Base-by-base conservation (phyloP, 2,888 invertebrate species). In the Cartodere bifasciata region DNA sequence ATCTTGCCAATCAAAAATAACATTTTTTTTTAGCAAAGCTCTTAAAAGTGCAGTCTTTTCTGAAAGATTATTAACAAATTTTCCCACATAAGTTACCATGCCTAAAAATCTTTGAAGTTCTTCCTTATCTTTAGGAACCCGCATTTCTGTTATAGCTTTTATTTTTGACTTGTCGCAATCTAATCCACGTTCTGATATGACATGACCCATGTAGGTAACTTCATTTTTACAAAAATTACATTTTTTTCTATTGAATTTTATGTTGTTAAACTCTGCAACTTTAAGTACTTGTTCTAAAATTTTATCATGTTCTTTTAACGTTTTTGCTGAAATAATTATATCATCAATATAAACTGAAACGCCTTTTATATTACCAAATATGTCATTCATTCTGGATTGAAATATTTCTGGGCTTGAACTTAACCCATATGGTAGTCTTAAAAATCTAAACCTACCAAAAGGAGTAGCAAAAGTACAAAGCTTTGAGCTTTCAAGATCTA, bases 341-440 rank as follows among this genome's bases (percentile, higher is more conserved):
- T 49, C 43, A 34, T 48, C 46, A 13, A 49, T 38, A 28, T 39
- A 43, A 11, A 37, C 6, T 22, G 24, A 26, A 13, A 24, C 25
- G 7, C 42, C 40, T 20, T 36, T 15, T 4, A 47, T 25, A 21
- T 39, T 40, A 7, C 32, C 36, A 31, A 49, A 49, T 16, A 47
- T 40, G 16, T 43, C 24, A 13, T 36, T 28, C 31, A 46, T 37
- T 17, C 27, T 25, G 16, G 38, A 30, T 10, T 42, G 48, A 38
- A 47, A 52, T 3, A 48, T 36, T 43, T 52, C 49, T 22, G 48
- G 39, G 2, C 47, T 44, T 23, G 37, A 37, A 4, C 32, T 34
- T 13, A 50, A 28, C 5, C 51, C 50, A 37, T 43, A 52, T 0
- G 52, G 46, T 35, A 53, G 36, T 24, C 49, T 32, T 4, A 30